A percentile compares a stretch with the other conserved stretches of the same genome.
Conservation (phyloP, 2,888 invertebrate species). For the Cryptocephalus moraei region DNA sequence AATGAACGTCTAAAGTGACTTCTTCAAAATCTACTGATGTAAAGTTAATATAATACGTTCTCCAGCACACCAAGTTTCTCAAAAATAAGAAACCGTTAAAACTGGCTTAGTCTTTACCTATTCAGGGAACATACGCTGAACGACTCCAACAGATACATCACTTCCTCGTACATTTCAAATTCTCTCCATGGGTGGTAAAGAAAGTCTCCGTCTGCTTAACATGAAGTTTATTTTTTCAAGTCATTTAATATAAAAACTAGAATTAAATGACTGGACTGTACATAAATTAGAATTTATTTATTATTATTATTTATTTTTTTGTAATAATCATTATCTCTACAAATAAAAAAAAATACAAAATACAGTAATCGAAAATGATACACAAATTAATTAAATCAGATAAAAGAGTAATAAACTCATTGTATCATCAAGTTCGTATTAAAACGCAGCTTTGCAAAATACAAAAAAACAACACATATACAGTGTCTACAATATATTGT, state of each 20-base stretch:
- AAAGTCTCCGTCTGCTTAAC: neutral
- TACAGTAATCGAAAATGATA: conserved; percentile 26
- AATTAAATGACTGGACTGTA: conserved; percentile 11
- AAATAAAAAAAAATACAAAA: conserved; percentile 19
- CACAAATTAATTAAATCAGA: conserved; percentile 15
- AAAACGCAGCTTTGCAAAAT: conserved; percentile 35
- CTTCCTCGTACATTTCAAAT: too few relatives aligned
- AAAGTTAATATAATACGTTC: too few relatives aligned
- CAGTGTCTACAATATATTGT: conserved; percentile 37
- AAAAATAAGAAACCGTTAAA: too few relatives aligned
- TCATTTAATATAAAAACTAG: neutral
- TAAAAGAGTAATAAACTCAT: too few relatives aligned
- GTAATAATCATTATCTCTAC: conserved; percentile 14
- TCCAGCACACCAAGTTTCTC: too few relatives aligned
- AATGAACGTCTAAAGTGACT: too few relatives aligned
- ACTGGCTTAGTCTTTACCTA: too few relatives aligned
- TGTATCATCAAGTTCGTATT: conserved; percentile 27
- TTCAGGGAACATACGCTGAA: too few relatives aligned
- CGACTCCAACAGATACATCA: too few relatives aligned
- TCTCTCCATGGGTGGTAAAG: too few relatives aligned
- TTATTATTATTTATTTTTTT: too few relatives aligned
- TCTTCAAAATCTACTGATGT: too few relatives aligned
- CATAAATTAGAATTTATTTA: conserved; percentile 21
- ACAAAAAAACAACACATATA: conserved; percentile 42
- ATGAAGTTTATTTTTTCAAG: neutral